Base-by-base conservation (phyloP, 1,140 invertebrate genomes). In the Wiebesia pumilae region DNA sequence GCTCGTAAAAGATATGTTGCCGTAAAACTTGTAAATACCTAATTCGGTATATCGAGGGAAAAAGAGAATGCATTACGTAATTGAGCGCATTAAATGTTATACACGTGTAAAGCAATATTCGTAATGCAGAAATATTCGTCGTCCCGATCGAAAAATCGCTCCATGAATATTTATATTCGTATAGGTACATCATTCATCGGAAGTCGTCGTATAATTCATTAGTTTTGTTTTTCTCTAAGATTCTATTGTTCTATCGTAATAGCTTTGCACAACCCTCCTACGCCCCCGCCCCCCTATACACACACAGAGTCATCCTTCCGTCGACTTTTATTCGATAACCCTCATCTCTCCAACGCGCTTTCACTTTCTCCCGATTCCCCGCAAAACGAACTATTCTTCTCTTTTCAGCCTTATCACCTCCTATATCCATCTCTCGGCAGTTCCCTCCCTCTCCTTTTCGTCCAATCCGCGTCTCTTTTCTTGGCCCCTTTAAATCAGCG, bases 381-480 rank as follows among this genome's bases (percentile, higher is more conserved):
- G n/a, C 12, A 54, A 75, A 84, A 62, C 10, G 58, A 62, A 62
- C 58, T 62, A 62, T 62, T 62, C 27, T 21, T 62, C 58, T 62
- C 24, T 62, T 58, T 58, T 58, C 10, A 83, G 10, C 81, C 51
- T 73, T 69, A 38, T 58, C 69, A 27, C 69, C 30, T 47, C 47
- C 51, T 75, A 62, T 51, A 73, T 73, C 14, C 43, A 73, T 83
- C 51, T 75, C 69, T 83, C 69, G 69, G 47, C 43, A 21, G 9
- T n/a, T 69, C 30, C 67, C 65, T 65, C 81, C 51, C 51, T 40
- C 71, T 73, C 67, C 10, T 51, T 33, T 83, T n/a, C 10, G 3
- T 3, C 24, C 10, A n/a, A 12, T 24, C 21, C 14, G 24, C 43
- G 3, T 78, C 35, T 82, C 43, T 83, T n/a, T 58, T 58, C 47